A percentile compares a stretch with the other conserved stretches of the same genome.
Conservation (phyloP, 2,113 vertebrate genomes). For the Phrynosoma platyrhinos region DNA sequence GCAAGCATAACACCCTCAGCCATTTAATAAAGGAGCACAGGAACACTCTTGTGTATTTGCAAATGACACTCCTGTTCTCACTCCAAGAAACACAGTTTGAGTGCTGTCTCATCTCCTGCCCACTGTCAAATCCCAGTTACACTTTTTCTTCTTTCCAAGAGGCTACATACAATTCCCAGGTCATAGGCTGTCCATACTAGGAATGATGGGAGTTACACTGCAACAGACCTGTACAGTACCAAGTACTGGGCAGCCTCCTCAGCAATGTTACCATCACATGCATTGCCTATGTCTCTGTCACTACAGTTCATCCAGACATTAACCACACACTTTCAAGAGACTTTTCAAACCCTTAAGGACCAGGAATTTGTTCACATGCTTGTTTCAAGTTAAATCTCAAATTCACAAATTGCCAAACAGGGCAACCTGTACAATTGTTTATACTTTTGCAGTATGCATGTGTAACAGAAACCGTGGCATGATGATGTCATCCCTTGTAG, state of each 20-base stretch:
- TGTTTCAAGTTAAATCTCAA: neutral
- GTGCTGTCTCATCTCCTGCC: neutral
- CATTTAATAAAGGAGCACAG: neutral
- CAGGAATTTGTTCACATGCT: neutral
- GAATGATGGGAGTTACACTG: neutral
- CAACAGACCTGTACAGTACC: neutral
- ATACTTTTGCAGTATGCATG: neutral
- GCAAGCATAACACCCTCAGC: neutral
- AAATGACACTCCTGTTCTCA: neutral
- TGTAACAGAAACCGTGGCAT: neutral
- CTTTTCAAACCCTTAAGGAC: neutral
- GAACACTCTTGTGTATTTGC: neutral
- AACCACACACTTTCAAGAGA: neutral
- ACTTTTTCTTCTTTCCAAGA: neutral
- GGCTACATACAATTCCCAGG: neutral
- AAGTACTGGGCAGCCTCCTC: neutral
- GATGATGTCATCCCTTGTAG: neutral
- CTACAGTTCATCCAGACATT: neutral
- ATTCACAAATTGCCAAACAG: neutral
- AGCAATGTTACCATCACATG: neutral
- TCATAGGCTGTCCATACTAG: neutral
- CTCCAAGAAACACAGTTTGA: neutral
- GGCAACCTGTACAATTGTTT: neutral
- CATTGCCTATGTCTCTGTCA: no score
- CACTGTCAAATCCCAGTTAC: neutral